Evolutionary conservation across 2,888 invertebrate species (phyloP).

Genomic region (Troilus luridus): DNA sequence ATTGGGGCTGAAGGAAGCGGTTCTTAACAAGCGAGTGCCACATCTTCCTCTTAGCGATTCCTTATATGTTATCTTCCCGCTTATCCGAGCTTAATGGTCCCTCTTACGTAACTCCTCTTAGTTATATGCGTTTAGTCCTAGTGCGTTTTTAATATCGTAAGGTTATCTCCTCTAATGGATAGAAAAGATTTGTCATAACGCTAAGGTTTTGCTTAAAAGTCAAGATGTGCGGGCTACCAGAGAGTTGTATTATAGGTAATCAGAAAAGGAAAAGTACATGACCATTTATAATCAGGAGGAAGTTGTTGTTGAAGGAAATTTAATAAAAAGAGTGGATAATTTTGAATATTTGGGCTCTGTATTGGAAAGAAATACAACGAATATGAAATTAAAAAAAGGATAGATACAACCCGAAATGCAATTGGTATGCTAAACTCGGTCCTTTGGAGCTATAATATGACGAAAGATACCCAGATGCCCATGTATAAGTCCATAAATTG

Average conservation of each 20-base stretch:
- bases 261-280: too few species aligned
- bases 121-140: slow-evolving; percentile 20
- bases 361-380: too few species aligned
- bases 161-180: slow-evolving; percentile 10
- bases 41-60: slow-evolving; percentile 35
- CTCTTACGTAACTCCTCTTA: slow-evolving; percentile 3
- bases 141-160: slow-evolving; percentile 15
- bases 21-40: slow-evolving; percentile 17
- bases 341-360: too few species aligned
- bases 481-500: too few species aligned
- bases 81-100: slow-evolving; percentile 19
- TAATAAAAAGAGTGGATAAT: too few species aligned
- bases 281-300: too few species aligned
- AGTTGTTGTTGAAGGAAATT: too few species aligned
- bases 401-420: too few species aligned
- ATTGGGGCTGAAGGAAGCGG: slow-evolving; percentile 19
- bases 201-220: not conserved
- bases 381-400: too few species aligned
- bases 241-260: not conserved
- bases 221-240: not conserved
- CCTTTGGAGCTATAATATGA: too few species aligned
- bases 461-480: too few species aligned
- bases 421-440: too few species aligned
- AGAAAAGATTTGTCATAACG: not conserved
- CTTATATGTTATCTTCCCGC: slow-evolving; percentile 39